Evolutionary conservation across 1,140 invertebrate genomes (phyloP).

Genomic region (Ceratina australensis): DNA sequence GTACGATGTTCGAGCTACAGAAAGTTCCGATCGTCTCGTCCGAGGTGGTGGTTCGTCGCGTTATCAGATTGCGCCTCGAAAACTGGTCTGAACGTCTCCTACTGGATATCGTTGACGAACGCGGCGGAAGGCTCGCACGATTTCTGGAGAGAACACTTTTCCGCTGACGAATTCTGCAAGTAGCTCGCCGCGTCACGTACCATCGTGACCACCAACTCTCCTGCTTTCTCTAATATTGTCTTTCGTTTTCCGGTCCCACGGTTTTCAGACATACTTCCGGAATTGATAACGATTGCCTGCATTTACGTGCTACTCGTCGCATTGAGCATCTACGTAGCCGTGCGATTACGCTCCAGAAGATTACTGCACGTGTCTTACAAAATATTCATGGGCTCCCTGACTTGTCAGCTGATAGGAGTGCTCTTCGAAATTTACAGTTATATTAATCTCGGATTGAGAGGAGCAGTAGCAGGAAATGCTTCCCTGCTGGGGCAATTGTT

Average conservation of each 20-base stretch:
- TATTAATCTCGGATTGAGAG: conserved; percentile 57
- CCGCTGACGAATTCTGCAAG: conserved; percentile 96
- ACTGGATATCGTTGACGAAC: conserved; percentile 86
- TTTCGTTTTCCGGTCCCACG: no score
- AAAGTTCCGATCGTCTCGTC: conserved; percentile 67
- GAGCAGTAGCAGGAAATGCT: conserved; percentile 22
- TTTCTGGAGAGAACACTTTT: conserved; percentile 92
- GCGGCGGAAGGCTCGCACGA: conserved; percentile 87
- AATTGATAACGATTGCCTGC: conserved; percentile 83
- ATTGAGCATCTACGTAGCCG: conserved; percentile 82
- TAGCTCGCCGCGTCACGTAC: no score
- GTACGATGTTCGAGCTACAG: conserved; percentile 64
- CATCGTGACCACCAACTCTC: no score
- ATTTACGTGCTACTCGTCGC: conserved; percentile 78
- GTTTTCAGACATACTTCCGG: conserved; percentile 90
- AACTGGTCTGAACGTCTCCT: conserved; percentile 68
- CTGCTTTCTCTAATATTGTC: no score
- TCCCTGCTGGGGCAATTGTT: conserved; percentile 82
- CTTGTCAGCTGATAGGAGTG: conserved; percentile 82
- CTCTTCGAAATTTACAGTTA: conserved; percentile 55
- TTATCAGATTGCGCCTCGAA: conserved; percentile 68
- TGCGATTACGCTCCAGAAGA: conserved; percentile 87
- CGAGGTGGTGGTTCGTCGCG: conserved; percentile 74
- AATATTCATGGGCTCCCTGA: conserved; percentile 87
- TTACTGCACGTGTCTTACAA: conserved; percentile 94